These are phyloP conservation scores for Galeopterus variegatus DNA, from an alignment of 2,113 vertebrate genomes.

Conservation along the genomic window DNA sequence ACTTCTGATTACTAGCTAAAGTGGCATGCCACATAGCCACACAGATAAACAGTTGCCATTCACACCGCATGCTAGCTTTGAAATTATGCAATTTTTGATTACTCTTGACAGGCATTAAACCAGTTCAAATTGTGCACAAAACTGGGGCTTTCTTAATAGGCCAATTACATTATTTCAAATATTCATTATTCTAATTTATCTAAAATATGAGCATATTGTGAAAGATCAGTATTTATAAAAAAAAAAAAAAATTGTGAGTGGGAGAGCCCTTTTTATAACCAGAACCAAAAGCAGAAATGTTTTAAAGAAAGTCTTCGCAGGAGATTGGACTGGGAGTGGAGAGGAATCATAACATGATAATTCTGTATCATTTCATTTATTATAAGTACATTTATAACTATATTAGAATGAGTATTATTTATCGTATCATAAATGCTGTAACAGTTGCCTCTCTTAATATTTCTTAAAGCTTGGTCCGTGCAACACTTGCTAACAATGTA, in stretches of 20 bases:
- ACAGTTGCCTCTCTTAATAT: neutral
- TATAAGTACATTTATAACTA: neutral
- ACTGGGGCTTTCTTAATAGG: conserved; percentile 20
- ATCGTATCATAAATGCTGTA: neutral
- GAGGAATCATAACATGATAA: neutral
- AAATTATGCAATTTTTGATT: conserved; percentile 45
- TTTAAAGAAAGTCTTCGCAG: conserved; percentile 9
- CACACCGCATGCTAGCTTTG: neutral
- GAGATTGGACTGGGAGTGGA: neutral
- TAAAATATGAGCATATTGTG: conserved; percentile 58
- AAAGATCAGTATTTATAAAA: conserved; percentile 57
- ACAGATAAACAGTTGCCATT: neutral
- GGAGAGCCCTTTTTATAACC: neutral
- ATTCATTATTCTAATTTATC: conserved; percentile 47
- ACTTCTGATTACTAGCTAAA: neutral
- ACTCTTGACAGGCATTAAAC: conserved; percentile 36
- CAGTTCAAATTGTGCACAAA: conserved; percentile 56
- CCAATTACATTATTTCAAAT: conserved; percentile 52
- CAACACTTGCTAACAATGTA: conserved; percentile 28
- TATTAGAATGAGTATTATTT: neutral
- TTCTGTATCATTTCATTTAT: neutral
- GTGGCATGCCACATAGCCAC: neutral
- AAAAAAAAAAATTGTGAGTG: neutral
- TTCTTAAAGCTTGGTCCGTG: neutral
- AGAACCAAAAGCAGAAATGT: conserved; percentile 44